A percentile compares a stretch with the other conserved stretches of the same genome.
These are phyloP conservation scores for Etheostoma cragini DNA, from an alignment of 2,113 vertebrate genomes.

Conservation along the genomic window DNA sequence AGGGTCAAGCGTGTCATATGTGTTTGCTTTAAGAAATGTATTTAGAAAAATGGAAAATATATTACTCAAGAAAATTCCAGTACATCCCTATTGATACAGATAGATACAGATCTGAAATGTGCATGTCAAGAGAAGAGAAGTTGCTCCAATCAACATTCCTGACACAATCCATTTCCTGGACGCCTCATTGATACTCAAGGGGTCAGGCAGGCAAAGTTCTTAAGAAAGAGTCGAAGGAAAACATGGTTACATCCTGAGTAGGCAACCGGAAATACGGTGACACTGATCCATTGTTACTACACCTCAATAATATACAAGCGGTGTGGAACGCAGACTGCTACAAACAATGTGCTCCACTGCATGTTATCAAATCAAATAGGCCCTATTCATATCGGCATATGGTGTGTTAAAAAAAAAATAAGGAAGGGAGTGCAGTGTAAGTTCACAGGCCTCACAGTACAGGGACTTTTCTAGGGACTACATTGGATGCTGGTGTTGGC, in stretches of 20 bases:
- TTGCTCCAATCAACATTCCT: constrained; percentile 17
- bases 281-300: constrained; percentile 54
- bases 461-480: background rate
- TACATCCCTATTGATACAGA: background rate
- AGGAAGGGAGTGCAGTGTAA: background rate
- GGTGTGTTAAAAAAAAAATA: background rate
- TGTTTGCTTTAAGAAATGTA: background rate
- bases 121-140: constrained; percentile 15
- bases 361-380: constrained; percentile 22
- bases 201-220: constrained; percentile 11
- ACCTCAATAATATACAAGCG: constrained; percentile 44
- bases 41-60: background rate
- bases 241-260: constrained; percentile 52
- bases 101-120: constrained; percentile 41
- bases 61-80: background rate
- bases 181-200: constrained; percentile 16
- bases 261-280: constrained; percentile 52
- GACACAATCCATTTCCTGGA: constrained; percentile 16
- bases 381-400: background rate
- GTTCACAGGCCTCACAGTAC: background rate
- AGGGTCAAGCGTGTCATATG: too few species aligned
- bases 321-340: background rate
- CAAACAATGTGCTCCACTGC: constrained; percentile 26
- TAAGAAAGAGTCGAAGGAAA: constrained; percentile 57
- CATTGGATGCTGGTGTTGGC: background rate